phyloP scores from a whole-genome alignment of 2,888 invertebrate species.

The Gibbula magus region DNA sequence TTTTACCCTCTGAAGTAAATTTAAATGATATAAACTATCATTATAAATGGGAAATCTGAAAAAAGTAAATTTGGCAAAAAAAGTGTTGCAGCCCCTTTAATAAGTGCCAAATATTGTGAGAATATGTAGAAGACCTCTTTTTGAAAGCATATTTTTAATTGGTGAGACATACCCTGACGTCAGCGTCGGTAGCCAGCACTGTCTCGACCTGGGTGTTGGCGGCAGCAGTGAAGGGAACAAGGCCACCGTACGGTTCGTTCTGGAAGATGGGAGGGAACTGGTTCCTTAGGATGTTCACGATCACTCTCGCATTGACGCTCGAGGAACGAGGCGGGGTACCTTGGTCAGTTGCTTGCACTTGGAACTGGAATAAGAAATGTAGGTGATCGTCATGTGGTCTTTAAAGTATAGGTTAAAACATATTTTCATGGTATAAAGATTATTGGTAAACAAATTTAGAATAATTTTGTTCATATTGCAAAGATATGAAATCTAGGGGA shows the following conservation, averaged over 20 bases:
- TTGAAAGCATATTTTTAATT: no score
- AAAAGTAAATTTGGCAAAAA: no score
- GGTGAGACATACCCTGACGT: slow-evolving; percentile 44
- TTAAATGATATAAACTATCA: no score
- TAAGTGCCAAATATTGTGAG: no score
- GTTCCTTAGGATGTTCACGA: slow-evolving; percentile 55
- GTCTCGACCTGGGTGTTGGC: slow-evolving; percentile 23
- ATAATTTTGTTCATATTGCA: no score
- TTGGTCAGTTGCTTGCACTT: slow-evolving; percentile 49
- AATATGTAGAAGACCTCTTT: no score
- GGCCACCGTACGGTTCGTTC: slow-evolving; percentile 37
- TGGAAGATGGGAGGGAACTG: slow-evolving; percentile 49
- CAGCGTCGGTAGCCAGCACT: slow-evolving; percentile 45
- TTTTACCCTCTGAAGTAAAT: no score
- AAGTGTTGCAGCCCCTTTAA: no score
- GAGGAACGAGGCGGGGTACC: slow-evolving; percentile 36
- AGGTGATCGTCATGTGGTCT: neutral
- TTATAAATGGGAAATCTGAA: no score
- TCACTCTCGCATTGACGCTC: slow-evolving; percentile 36
- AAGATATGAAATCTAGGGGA: no score
- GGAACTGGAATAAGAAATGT: slow-evolving; percentile 39
- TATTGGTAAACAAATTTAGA: neutral
- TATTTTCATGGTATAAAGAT: neutral
- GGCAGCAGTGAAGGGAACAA: slow-evolving; percentile 26
- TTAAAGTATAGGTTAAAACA: neutral